These are phyloP conservation scores for Carduelis carduelis DNA, from an alignment of 2,797 vertebrate species.

Conservation along the genomic window DNA sequence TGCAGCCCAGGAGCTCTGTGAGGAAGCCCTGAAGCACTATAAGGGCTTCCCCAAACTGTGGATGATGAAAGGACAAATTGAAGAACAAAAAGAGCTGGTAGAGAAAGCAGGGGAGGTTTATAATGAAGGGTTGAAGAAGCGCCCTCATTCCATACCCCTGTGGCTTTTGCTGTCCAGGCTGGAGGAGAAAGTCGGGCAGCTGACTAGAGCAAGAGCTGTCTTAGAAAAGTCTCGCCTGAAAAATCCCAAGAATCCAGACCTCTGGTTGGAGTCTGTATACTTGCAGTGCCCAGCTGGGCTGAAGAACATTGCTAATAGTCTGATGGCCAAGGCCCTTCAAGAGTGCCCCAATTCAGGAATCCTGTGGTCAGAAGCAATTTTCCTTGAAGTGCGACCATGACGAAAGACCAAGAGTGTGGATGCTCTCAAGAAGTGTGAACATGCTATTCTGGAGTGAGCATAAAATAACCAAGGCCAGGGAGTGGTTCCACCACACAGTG, in stretches of 20 bases:
- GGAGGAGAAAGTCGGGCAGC: neutral
- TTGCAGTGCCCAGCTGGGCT: neutral
- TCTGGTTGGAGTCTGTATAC: neutral
- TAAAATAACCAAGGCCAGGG: slow-evolving; percentile 95
- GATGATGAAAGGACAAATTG: neutral
- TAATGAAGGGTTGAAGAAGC: neutral
- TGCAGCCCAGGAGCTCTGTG: neutral
- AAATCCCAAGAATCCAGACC: neutral
- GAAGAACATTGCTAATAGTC: neutral
- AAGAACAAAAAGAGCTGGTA: neutral
- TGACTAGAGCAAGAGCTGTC: neutral
- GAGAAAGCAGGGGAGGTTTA: neutral
- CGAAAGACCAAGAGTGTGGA: slow-evolving; percentile 97
- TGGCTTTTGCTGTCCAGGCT: neutral
- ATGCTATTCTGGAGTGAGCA: slow-evolving; percentile 95
- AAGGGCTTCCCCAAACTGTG: neutral
- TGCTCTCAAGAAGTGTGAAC: slow-evolving; percentile 96
- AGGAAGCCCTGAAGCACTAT: neutral
- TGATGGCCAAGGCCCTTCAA: neutral
- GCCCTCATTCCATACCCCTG: neutral
- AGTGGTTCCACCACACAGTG: slow-evolving; percentile 95
- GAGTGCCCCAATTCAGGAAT: slow-evolving; percentile 79
- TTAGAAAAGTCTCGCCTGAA: neutral
- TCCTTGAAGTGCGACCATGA: slow-evolving; percentile 91
- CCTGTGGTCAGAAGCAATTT: slow-evolving; percentile 95